Conservation (phyloP, 2,113 vertebrate species). For the Theristicus caerulescens region DNA sequence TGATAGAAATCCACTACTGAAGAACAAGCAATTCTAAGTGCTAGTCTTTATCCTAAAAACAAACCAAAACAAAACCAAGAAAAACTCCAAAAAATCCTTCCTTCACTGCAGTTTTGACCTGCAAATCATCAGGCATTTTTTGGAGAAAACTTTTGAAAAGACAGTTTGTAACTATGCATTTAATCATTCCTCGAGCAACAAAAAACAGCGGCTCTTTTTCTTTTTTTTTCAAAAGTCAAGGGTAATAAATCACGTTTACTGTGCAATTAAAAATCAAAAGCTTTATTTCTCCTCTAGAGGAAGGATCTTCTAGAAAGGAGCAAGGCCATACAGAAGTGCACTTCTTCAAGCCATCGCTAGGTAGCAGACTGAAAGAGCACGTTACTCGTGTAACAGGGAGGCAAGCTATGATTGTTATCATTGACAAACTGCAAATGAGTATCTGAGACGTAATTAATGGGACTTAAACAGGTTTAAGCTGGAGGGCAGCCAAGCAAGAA, state of each 20-base stretch:
- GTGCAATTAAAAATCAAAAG: neutral
- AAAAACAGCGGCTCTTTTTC: neutral
- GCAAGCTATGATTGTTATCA: neutral
- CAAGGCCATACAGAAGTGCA: neutral
- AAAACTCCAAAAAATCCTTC: neutral
- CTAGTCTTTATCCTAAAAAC: neutral
- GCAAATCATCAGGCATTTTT: neutral
- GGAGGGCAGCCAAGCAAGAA: neutral
- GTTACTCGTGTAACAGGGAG: neutral
- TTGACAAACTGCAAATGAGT: neutral
- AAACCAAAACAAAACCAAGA: neutral
- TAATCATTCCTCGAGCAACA: neutral
- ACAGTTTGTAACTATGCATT: neutral
- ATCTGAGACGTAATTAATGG: neutral
- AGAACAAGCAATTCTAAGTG: neutral
- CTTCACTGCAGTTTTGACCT: neutral
- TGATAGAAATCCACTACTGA: neutral
- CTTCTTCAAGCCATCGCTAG: neutral
- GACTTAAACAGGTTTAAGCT: conserved; percentile 4
- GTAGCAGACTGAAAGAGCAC: neutral
- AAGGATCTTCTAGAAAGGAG: neutral
- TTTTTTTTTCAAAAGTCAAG: neutral
- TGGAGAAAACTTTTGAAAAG: neutral
- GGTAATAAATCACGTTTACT: neutral
- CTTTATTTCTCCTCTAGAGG: neutral